A percentile compares a stretch with the other conserved stretches of the same genome.
These are phyloP conservation scores for Microdon myrmicae DNA, from an alignment of 2,888 invertebrate genomes.

Conservation along the genomic window DNA sequence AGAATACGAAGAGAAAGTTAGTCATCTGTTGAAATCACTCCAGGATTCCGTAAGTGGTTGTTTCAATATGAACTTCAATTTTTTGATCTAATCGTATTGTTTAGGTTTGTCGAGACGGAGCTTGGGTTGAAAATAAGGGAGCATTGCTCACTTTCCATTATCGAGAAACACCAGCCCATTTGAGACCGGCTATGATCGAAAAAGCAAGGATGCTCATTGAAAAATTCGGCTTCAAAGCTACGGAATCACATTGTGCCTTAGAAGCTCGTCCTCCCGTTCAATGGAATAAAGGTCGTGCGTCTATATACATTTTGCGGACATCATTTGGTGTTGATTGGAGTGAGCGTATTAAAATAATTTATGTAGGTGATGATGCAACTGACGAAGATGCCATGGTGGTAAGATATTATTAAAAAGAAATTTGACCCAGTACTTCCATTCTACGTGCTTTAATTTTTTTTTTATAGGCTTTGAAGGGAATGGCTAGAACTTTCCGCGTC, in stretches of 20 bases:
- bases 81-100: slow-evolving; percentile 3
- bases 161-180: slow-evolving; percentile 80
- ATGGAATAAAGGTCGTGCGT: slow-evolving; percentile 91
- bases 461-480: slow-evolving; percentile 84
- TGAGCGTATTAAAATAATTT: slow-evolving; percentile 88
- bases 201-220: slow-evolving; percentile 79
- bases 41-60: slow-evolving; percentile 73
- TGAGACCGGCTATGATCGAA: slow-evolving; percentile 76
- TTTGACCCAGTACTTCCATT: neutral
- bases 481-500: slow-evolving; percentile 92
- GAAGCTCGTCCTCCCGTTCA: slow-evolving; percentile 90
- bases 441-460: neutral
- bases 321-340: slow-evolving; percentile 93
- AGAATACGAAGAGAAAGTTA: slow-evolving; percentile 83
- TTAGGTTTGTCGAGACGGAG: slow-evolving; percentile 84
- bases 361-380: slow-evolving; percentile 88
- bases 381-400: slow-evolving; percentile 93
- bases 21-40: slow-evolving; percentile 78
- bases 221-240: slow-evolving; percentile 81
- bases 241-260: slow-evolving; percentile 85
- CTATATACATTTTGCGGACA: slow-evolving; percentile 88
- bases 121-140: slow-evolving; percentile 93
- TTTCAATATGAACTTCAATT: slow-evolving; percentile 6
- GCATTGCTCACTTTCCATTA: slow-evolving; percentile 88
- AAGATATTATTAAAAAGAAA: slow-evolving; percentile 48